Evolutionary conservation across 2,113 vertebrate species (phyloP).

Genomic region (Dicrurus megarhynchus): DNA sequence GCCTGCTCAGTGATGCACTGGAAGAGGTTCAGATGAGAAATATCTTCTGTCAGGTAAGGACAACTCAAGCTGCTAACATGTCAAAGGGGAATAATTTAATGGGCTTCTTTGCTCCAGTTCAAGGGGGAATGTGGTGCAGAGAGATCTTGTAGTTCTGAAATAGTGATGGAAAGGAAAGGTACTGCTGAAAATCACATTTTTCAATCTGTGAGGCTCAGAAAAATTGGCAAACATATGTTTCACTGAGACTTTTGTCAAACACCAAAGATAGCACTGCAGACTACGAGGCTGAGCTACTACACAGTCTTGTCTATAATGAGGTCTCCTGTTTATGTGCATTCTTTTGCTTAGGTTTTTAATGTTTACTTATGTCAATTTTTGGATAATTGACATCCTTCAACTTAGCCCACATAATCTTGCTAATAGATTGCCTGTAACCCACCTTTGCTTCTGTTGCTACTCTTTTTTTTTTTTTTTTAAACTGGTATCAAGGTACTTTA

Average conservation of each 20-base stretch:
- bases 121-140: not conserved
- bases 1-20: not conserved
- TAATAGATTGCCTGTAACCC: not conserved
- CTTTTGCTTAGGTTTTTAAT: not conserved
- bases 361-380: not conserved
- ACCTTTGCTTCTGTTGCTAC: not conserved
- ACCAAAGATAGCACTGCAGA: not conserved
- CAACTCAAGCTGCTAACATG: not conserved
- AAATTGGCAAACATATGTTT: not conserved
- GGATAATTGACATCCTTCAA: not conserved
- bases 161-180: not conserved
- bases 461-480: not conserved
- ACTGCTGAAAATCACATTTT: not conserved
- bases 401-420: not conserved
- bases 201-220: not conserved
- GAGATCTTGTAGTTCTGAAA: not conserved
- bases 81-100: conserved; percentile 5
- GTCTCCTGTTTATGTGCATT: not conserved
- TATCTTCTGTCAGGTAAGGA: not conserved
- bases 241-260: not conserved
- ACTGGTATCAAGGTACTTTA: not conserved
- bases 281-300: not conserved
- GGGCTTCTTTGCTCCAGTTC: not conserved
- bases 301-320: not conserved
- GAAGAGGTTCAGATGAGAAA: not conserved